Evolutionary conservation across 2,797 vertebrate genomes (phyloP), one percentile per base, ranked within the genome.

Genomic region (Tamandua tetradactyla): DNA sequence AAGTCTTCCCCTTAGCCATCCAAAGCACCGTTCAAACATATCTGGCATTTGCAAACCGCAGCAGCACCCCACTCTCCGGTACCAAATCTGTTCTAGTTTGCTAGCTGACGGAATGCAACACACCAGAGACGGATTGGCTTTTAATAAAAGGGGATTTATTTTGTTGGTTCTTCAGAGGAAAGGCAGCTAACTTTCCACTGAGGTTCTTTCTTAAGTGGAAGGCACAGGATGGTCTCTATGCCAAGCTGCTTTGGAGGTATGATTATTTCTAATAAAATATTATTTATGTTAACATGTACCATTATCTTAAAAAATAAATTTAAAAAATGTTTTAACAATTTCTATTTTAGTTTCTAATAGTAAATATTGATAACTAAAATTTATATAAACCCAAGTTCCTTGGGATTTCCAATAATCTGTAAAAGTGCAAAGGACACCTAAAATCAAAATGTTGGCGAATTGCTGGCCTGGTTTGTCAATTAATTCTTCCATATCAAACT

Each of bases 301-400:
- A 22, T 59, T 88, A 68, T 62, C 94, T 94, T 76, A 61, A 76
- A 66, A 44, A 74, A 84, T 92, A 82, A 95, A 59, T 81, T 40
- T 44, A 62, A 55, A 5, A 66, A 47, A 47, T n/a, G n/a, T 91
- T 89, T 82, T 75, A 87, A 87, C 1, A 76, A 74, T 76, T 82
- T 83, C 42, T 69, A 66, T 88, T 94, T 90, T 81, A 85, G 93
- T 84, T 83, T 90, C 30, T 68, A 64, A 40, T 59, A 79, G 10
- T 71, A 93, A 87, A 64, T 22, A 47, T 64, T 87, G 61, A 87
- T 80, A 69, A 5, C n/a, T 64, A 49, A 94, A 87, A 66, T 1
- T 22, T 15, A 72, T 59, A 80, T 87, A 81, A 85, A 69, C 18
- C 83, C 93, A 87, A 89, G 5, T 47, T 32, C 10, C 76, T 57